Evolutionary conservation across 2,113 vertebrate genomes (phyloP).

Genomic region (Thunnus maccoyii): DNA sequence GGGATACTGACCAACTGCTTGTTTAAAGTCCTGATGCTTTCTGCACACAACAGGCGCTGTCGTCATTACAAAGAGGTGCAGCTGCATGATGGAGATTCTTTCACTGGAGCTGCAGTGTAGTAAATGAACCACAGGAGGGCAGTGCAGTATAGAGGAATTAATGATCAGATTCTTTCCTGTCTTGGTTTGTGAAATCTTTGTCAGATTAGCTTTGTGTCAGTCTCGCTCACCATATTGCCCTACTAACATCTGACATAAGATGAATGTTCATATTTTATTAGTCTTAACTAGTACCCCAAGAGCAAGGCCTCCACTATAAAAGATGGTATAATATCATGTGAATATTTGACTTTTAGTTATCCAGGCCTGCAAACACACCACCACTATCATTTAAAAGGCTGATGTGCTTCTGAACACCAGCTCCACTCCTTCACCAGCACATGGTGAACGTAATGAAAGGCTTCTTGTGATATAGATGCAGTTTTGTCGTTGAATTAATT

Average conservation of each 20-base stretch:
- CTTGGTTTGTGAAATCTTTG: neutral
- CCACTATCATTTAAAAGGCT: too few relatives aligned
- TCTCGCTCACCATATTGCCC: neutral
- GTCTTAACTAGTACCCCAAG: neutral
- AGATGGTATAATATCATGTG: neutral
- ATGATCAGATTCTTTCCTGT: neutral
- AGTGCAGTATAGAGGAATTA: constrained; percentile 29
- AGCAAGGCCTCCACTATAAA: neutral
- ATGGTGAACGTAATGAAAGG: too few relatives aligned
- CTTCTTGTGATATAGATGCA: too few relatives aligned
- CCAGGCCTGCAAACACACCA: neutral
- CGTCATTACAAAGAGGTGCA: neutral
- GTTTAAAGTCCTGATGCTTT: neutral
- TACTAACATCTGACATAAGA: too few relatives aligned
- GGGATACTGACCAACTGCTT: neutral
- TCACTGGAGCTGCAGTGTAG: constrained; percentile 20
- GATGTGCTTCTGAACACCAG: too few relatives aligned
- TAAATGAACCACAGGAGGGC: constrained; percentile 38
- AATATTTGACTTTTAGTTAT: neutral
- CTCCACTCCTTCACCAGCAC: too few relatives aligned
- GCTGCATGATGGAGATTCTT: neutral
- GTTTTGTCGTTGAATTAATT: too few relatives aligned
- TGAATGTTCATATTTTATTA: neutral
- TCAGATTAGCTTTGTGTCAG: neutral
- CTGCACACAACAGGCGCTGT: neutral